phyloP scores from a whole-genome alignment of 2,113 vertebrate species.

The Chionodraco myersi region DNA sequence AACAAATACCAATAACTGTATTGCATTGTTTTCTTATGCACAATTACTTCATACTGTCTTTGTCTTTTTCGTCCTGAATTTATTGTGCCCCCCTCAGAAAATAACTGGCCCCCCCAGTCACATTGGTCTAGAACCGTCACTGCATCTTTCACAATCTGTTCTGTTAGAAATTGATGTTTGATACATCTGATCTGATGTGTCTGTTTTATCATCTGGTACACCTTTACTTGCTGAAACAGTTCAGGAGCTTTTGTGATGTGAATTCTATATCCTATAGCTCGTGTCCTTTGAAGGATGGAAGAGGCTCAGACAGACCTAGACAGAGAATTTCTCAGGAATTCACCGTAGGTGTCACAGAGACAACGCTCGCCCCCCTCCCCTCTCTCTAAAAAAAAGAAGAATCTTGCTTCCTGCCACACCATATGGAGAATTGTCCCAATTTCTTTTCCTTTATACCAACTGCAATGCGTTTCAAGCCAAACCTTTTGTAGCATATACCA shows the following conservation, averaged over 20 bases:
- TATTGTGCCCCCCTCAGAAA: too few relatives aligned
- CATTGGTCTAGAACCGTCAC: too few relatives aligned
- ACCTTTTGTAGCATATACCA: conserved; percentile 71
- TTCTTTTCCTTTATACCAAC: conserved; percentile 73
- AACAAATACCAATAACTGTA: too few relatives aligned
- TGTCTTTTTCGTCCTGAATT: too few relatives aligned
- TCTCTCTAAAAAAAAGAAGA: conserved; percentile 47
- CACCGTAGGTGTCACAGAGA: conserved; percentile 65
- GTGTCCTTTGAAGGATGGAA: conserved; percentile 64
- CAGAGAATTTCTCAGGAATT: conserved; percentile 64
- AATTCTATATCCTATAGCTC: conserved; percentile 68
- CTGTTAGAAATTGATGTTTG: conserved; percentile 19
- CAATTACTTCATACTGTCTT: too few relatives aligned
- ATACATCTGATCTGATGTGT: conserved; percentile 26
- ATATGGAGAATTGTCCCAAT: conserved; percentile 76
- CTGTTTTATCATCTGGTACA: conserved; percentile 60
- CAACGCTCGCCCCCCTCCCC: conserved; percentile 56
- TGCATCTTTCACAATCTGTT: conserved; percentile 13
- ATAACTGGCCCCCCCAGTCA: too few relatives aligned
- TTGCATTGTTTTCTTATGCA: too few relatives aligned
- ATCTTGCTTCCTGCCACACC: conserved; percentile 52
- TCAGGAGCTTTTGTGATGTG: conserved; percentile 65
- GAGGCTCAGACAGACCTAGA: conserved; percentile 64
- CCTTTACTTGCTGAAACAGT: conserved; percentile 48
- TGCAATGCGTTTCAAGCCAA: conserved; percentile 64